These are phyloP conservation scores for Catostylus mosaicus DNA, from an alignment of 30 jellyfish, hydroid and myxozoan species.

Conservation along the genomic window DNA sequence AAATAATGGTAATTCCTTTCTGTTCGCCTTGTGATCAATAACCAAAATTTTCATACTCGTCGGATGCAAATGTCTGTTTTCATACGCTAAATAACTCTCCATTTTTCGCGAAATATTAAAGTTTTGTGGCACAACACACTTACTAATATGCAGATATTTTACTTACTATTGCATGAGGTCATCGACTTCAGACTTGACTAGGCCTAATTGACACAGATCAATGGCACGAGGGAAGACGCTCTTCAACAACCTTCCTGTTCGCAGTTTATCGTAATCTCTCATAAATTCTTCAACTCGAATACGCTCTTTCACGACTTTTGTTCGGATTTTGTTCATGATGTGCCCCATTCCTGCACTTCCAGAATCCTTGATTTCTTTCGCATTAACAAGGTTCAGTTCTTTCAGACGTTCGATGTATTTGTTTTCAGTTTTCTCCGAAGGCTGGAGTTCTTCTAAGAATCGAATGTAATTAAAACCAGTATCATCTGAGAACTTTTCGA, in stretches of 20 bases:
- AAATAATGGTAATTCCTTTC: no score
- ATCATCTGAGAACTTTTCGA: constrained; percentile 81
- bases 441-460: constrained; percentile 86
- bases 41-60: no score
- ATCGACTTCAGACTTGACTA: constrained; percentile 71
- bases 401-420: constrained; percentile 77
- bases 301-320: constrained; percentile 83
- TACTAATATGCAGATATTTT: no score
- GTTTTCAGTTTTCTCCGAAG: constrained; percentile 74
- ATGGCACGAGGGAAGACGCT: constrained; percentile 91
- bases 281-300: constrained; percentile 84
- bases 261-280: constrained; percentile 88
- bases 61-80: no score
- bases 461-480: constrained; percentile 89
- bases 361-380: constrained; percentile 29
- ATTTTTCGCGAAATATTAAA: no score
- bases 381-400: constrained; percentile 70
- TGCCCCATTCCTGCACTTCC: constrained; percentile 44
- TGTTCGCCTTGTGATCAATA: no score
- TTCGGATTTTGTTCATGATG: constrained; percentile 76
- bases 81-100: no score
- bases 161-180: constrained; percentile 76
- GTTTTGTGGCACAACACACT: no score
- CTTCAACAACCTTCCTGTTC: constrained; percentile 86
- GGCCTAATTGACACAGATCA: constrained; percentile 78